Conservation (phyloP, 2,888 invertebrate species). For the Philereme transversata region DNA sequence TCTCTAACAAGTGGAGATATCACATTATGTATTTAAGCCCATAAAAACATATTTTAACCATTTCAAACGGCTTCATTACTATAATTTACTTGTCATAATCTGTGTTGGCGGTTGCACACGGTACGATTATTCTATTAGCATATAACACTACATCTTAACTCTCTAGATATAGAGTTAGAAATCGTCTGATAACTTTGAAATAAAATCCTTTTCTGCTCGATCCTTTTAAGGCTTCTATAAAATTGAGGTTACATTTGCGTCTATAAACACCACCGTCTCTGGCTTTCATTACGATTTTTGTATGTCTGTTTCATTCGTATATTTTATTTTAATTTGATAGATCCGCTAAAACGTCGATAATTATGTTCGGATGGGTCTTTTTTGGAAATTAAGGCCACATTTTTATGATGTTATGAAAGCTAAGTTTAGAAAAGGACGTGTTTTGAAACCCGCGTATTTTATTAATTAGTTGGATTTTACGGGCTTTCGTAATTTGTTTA, state of each 20-base stretch:
- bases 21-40: constrained; percentile 44
- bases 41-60: constrained; percentile 53
- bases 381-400: constrained; percentile 34
- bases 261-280: constrained; percentile 47
- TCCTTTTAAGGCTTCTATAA: constrained; percentile 66
- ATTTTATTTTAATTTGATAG: constrained; percentile 41
- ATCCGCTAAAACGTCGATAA: constrained; percentile 40
- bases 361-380: constrained; percentile 26
- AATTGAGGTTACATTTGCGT: constrained; percentile 66
- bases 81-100: constrained; percentile 63
- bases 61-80: constrained; percentile 60
- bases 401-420: constrained; percentile 36
- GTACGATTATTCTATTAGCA: constrained; percentile 47
- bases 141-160: constrained; percentile 39
- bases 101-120: constrained; percentile 68
- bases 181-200: constrained; percentile 28
- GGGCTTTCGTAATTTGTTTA: constrained; percentile 28
- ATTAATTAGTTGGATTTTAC: constrained; percentile 24
- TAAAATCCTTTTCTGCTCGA: constrained; percentile 55
- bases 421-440: constrained; percentile 17
- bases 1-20: constrained; percentile 27
- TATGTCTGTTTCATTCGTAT: constrained; percentile 36
- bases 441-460: constrained; percentile 16
- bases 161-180: constrained; percentile 15
- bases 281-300: constrained; percentile 39